Percentiles rank a stretch among this genome's conserved stretches.
phyloP scores from a whole-genome alignment of 2,888 invertebrate species.

The Frankliniella intonsa region DNA sequence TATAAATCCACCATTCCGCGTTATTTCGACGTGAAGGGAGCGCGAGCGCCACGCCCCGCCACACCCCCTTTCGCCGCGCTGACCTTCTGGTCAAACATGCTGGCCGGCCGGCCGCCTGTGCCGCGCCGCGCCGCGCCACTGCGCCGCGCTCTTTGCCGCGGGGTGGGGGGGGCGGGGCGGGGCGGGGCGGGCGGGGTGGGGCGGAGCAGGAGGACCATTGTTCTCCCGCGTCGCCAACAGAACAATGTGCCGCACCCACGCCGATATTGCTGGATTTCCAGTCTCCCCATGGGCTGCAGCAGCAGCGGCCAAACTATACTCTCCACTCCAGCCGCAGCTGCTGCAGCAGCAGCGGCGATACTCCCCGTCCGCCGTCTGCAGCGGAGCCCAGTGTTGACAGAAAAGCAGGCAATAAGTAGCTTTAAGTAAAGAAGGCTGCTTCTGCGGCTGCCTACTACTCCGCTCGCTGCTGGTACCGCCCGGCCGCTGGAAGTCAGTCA shows the following conservation, averaged over 20 bases:
- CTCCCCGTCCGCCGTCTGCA: too few species aligned
- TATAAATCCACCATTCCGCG: conserved; percentile 10
- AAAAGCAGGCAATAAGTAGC: too few species aligned
- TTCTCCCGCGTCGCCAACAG: not conserved
- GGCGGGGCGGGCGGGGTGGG: too few species aligned
- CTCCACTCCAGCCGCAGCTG: not conserved
- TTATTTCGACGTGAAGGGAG: not conserved
- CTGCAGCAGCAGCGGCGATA: not conserved
- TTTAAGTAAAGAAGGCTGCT: too few species aligned
- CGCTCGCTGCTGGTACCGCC: too few species aligned
- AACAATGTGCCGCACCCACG: not conserved
- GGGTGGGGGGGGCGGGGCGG: too few species aligned
- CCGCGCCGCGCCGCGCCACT: not conserved
- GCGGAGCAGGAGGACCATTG: not conserved
- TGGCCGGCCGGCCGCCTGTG: conserved; percentile 4
- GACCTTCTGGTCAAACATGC: conserved; percentile 28
- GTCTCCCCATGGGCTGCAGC: not conserved
- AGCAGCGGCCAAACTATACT: not conserved
- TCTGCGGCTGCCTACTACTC: too few species aligned
- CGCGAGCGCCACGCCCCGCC: not conserved
- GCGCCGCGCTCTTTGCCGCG: too few species aligned
- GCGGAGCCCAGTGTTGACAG: too few species aligned
- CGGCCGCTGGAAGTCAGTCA: too few species aligned
- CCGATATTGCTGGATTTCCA: not conserved
- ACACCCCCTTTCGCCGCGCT: not conserved